A percentile compares a stretch with the other conserved stretches of the same genome.
Evolutionary conservation across 2,113 vertebrate species (phyloP).

Genomic region (Macquaria australasica): DNA sequence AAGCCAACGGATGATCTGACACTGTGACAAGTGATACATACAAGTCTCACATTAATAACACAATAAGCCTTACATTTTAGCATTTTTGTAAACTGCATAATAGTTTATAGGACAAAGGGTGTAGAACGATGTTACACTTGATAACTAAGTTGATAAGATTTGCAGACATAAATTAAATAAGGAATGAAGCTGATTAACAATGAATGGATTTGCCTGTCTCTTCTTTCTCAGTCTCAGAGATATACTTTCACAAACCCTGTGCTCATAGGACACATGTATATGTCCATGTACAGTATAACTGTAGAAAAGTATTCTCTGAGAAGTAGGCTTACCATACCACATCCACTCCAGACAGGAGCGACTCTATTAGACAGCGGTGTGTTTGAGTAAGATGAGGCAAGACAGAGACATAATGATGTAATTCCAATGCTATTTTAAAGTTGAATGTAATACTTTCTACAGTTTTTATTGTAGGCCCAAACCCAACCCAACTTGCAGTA

Average conservation of each 20-base stretch:
- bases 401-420: constrained; percentile 28
- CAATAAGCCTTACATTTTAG: not conserved
- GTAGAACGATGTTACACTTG: not conserved
- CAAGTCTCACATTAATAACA: not conserved
- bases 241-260: not conserved
- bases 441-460: not conserved
- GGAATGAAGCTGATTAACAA: not conserved
- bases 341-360: not conserved
- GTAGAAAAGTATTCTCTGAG: not conserved
- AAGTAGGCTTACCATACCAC: not conserved
- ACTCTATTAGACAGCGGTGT: not conserved
- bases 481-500: not conserved
- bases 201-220: constrained; percentile 2
- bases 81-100: not conserved
- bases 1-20: constrained; percentile 4
- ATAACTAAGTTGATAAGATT: not conserved
- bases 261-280: not conserved
- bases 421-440: constrained; percentile 16
- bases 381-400: constrained; percentile 24
- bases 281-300: not conserved
- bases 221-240: not conserved
- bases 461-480: not conserved
- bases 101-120: not conserved
- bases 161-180: not conserved
- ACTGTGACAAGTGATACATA: constrained; percentile 8